Percentiles rank a stretch among this genome's conserved stretches.
These are phyloP conservation scores for Eunapius fragilis DNA, from an alignment of 37 sponge, comb jelly and placozoan species.

Conservation along the genomic window DNA sequence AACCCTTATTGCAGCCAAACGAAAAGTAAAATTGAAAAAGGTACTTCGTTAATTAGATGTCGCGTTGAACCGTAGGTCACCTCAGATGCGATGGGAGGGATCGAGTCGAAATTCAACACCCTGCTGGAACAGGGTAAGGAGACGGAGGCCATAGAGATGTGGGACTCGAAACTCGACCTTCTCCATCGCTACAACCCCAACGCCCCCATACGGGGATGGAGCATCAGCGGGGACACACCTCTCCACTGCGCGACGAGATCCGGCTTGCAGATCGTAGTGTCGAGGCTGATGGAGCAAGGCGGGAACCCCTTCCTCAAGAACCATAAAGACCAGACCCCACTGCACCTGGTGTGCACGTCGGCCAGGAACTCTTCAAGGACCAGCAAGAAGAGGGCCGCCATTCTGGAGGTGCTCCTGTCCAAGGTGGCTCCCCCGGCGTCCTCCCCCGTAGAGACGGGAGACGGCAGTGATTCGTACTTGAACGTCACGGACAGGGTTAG, in stretches of 20 bases:
- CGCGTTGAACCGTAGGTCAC: no score
- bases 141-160: constrained; percentile 41
- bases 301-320: constrained; percentile 64
- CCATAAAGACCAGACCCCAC: constrained; percentile 54
- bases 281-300: constrained; percentile 40
- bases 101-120: constrained; percentile 38
- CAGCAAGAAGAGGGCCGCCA: constrained; percentile 25
- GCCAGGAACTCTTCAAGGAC: constrained; percentile 24
- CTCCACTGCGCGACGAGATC: constrained; percentile 51
- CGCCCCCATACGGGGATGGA: constrained; percentile 2
- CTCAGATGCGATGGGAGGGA: constrained; percentile 54
- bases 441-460: no score
- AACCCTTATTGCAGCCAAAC: no score
- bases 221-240: constrained; percentile 45
- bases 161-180: constrained; percentile 26
- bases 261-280: constrained; percentile 29
- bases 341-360: constrained; percentile 71
- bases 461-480: no score
- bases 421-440: no score
- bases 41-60: no score
- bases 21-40: no score
- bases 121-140: constrained; percentile 31
- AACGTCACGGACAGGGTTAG: no score
- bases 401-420: constrained; percentile 49
- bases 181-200: constrained; percentile 47